A percentile compares a stretch with the other conserved stretches of the same genome.
Conservation (phyloP, 1,140 invertebrate genomes). For the Metaphire vulgaris region DNA sequence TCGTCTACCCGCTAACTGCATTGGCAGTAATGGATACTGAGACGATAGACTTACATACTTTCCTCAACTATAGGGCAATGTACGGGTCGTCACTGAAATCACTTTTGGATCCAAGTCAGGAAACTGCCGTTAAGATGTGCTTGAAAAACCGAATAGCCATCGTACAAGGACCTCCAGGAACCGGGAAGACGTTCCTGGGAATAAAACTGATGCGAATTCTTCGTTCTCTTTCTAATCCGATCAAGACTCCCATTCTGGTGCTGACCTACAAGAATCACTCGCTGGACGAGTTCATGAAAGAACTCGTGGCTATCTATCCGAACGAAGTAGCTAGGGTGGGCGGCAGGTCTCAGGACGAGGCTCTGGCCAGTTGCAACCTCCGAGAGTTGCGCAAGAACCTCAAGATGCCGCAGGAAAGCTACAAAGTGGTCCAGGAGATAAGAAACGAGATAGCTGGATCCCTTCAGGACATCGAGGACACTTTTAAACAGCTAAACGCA, state of each 20-base stretch:
- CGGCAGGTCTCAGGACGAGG: constrained; percentile 6
- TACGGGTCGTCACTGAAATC: too few relatives aligned
- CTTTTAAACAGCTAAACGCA: not conserved
- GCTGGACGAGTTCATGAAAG: constrained; percentile 19
- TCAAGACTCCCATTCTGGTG: constrained; percentile 9
- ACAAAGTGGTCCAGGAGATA: not conserved
- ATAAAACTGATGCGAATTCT: constrained; percentile 1
- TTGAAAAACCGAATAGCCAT: constrained; percentile 1
- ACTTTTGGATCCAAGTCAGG: constrained; percentile 4
- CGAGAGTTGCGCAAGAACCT: not conserved
- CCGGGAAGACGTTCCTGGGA: constrained; percentile 17
- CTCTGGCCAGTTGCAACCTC: constrained; percentile 8
- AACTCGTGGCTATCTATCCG: constrained; percentile 2
- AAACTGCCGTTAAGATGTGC: not conserved
- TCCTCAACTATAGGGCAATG: too few relatives aligned
- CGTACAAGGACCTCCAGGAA: constrained; percentile 19
- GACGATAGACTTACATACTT: too few relatives aligned
- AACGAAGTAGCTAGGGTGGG: constrained; percentile 9
- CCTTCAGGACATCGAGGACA: not conserved
- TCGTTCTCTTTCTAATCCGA: not conserved
- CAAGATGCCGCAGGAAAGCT: not conserved
- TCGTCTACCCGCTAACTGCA: not conserved
- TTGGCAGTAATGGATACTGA: not conserved
- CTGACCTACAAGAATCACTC: constrained; percentile 22
- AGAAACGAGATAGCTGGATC: not conserved